Percentiles rank a stretch among this genome's conserved stretches.
Evolutionary conservation across 2,113 vertebrate genomes (phyloP).

Genomic region (Dissostichus mawsoni): DNA sequence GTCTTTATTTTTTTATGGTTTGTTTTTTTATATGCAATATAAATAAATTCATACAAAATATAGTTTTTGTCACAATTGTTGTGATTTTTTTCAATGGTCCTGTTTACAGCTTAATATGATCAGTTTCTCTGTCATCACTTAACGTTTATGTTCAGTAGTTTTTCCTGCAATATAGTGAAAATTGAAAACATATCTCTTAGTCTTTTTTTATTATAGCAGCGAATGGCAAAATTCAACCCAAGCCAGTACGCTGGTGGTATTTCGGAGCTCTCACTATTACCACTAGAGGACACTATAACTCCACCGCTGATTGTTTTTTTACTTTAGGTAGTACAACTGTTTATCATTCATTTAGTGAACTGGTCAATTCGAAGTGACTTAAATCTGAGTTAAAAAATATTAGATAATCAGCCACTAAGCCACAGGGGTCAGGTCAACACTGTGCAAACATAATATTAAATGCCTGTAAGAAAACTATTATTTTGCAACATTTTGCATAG

Average conservation of each 20-base stretch:
- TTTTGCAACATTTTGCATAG: neutral
- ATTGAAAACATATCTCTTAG: no score
- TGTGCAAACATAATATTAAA: neutral
- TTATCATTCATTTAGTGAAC: neutral
- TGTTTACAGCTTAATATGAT: neutral
- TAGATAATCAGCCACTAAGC: neutral
- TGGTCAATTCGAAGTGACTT: neutral
- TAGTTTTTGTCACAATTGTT: neutral
- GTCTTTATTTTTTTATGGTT: neutral
- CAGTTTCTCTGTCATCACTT: neutral
- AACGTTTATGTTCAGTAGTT: neutral
- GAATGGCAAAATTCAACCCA: neutral
- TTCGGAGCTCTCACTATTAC: neutral
- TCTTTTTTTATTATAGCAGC: neutral
- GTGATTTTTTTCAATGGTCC: neutral
- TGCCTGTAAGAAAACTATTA: neutral
- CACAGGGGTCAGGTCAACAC: no score
- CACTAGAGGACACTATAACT: conserved; percentile 55
- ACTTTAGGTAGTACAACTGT: neutral
- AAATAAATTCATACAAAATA: neutral
- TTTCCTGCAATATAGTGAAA: neutral
- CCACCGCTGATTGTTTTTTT: neutral
- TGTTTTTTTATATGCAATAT: neutral
- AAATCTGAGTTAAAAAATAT: neutral
- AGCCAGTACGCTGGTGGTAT: neutral